Evolutionary conservation across 2,113 vertebrate species (phyloP), one percentile per base, ranked within the genome.

Genomic region (Pelmatolapia mariae): DNA sequence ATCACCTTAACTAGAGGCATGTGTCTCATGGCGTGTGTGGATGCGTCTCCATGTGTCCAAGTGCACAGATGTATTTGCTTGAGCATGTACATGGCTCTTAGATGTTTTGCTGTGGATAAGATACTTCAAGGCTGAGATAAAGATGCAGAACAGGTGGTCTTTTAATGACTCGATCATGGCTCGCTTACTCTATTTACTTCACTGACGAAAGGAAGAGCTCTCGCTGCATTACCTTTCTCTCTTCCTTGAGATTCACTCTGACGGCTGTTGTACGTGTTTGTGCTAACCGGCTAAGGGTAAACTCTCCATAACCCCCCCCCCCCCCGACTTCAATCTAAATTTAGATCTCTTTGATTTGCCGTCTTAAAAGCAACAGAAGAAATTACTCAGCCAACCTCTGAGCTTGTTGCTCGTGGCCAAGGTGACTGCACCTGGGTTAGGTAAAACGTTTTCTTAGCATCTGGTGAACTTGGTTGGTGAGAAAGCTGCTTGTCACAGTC

Each of bases 1-100:
- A 89, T 89, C 92, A 90, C 91, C 92, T 90, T 91, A 91, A 94
- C 91, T 86, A 84, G 88, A 91, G 88, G 92, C 94, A 93, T 90
- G 91, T 92, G 93, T 91, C 76, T 80, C 81, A 83, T 80, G 38
- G 73, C 68, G 91, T 82, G 85, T 81, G 68, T 43, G 63, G 59
- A 57, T 81, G 83, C 13, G 36, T 31, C 24, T 71, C 68, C 43
- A 47, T 82, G 82, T 73, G 82, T 82, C 31, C 31, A 29, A 54
- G 81, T 8, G 81, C 89, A 82, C 82, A 76, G 63, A 89, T 88
- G 85, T 80, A 84, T 84, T 78, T 85, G 87, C 87, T 79, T 45
- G 68, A 82, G 63, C 8, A 66, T 54, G 80, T 79, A 40, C 83
- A 56, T n/a, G 56, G 71, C 26, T 83, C 83, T 86, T 73, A 59